Conservation (phyloP, 1,140 invertebrate species). For the Muscidifurax raptorellus region DNA sequence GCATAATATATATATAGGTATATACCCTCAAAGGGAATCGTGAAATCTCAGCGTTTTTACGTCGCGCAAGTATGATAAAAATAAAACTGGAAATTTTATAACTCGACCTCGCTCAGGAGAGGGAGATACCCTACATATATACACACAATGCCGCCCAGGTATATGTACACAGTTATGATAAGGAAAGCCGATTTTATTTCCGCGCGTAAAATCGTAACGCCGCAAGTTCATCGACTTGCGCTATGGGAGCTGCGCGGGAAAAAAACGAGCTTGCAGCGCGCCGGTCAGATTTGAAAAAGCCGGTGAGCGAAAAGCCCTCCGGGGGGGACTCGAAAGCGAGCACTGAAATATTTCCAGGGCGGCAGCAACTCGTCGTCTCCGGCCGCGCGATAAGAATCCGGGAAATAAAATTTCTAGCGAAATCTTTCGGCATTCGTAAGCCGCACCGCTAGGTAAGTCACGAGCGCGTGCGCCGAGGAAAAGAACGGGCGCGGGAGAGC, state of each 20-base stretch:
- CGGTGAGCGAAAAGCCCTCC: too few species aligned
- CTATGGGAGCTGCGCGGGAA: background rate
- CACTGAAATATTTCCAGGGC: too few species aligned
- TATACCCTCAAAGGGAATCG: background rate
- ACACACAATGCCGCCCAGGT: background rate
- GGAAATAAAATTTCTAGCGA: background rate
- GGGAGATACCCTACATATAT: background rate
- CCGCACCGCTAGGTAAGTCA: background rate
- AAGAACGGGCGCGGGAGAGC: background rate
- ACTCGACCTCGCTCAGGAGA: background rate
- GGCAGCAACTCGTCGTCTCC: too few species aligned
- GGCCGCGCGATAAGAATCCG: too few species aligned
- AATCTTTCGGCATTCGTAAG: background rate
- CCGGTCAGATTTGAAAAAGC: background rate
- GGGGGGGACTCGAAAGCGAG: too few species aligned
- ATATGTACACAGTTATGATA: background rate
- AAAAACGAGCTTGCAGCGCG: background rate
- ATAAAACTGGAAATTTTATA: conserved; percentile 1
- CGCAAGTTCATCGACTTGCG: conserved; percentile 33
- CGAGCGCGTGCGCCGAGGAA: background rate
- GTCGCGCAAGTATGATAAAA: background rate
- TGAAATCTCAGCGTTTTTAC: background rate
- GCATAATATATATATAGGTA: background rate
- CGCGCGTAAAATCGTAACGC: conserved; percentile 38
- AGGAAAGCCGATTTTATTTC: conserved; percentile 22